Evolutionary conservation across 2,888 invertebrate species (phyloP), one percentile per base, ranked within the genome.

Genomic region (Lithophane socia): DNA sequence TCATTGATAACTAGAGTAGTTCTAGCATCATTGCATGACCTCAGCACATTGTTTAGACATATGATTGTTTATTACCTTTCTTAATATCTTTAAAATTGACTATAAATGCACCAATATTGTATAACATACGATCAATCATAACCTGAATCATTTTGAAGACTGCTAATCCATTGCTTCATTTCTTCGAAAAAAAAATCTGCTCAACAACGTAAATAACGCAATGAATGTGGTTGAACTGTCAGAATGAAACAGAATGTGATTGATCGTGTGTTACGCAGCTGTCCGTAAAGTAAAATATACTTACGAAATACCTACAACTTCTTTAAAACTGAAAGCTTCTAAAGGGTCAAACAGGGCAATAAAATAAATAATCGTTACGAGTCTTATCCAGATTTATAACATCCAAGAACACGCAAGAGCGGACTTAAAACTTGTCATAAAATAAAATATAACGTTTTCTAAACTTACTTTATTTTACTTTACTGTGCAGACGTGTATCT

Each of bases 401-500:
- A 67, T 87, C 88, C 68, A 68, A 66, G 81, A 47, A 49, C 66
- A 71, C 63, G 60, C 72, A 78, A 76, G 79, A 64, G 71, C 66
- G 61, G 66, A 75, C 80, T 84, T 56, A n/a, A 75, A 86, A 88
- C 85, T 88, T 85, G 78, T 89, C 89, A 86, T 91, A 90, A 90
- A 92, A 86, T 91, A 89, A 90, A 92, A 90, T 90, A 90, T 90
- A 88, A 88, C 85, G 85, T 87, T 85, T 86, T 82, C 73, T 83
- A 80, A 85, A 79, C 70, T 77, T 78, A 85, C 79, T 89, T 86
- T 83, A 82, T 85, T 88, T 89, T 83, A 87, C 86, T 87, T 90
- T 84, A 86, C 84, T 75, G 83, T 52, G 56, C 85, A 82, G 75
- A 87, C 90, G 87, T 90, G 89, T 87, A 86, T 83, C 82, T 83